Evolutionary conservation across 1,140 invertebrate genomes (phyloP), one percentile per base, ranked within the genome.

Genomic region (Macrobrachium nipponense): DNA sequence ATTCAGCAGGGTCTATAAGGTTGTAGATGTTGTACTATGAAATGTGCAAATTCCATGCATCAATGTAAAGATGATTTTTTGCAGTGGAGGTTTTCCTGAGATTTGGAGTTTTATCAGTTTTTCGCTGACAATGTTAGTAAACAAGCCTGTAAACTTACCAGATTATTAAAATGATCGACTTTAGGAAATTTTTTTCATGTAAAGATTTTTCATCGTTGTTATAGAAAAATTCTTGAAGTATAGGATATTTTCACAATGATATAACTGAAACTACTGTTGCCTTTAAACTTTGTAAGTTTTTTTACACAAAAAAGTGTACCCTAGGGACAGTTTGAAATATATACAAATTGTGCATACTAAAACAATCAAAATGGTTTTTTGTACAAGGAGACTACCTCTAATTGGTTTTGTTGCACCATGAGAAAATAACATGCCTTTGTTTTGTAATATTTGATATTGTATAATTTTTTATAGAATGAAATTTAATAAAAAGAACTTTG

Each of bases 401-500:
- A 36, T 80, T 51, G 51, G 51, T 51, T 51, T 51, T 51, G 51
- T 80, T 66, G 78, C 60, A 62, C 61, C 20, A 59, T 64, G 62
- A 27, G 75, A 18, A 59, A 75, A 73, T 62, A 82, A 82, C 72
- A 62, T 75, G 72, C 60, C 79, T 80, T 44, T 82, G 80, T 68
- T 82, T 82, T 82, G 70, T 76, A 44, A 82, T 82, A 51, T 75
- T 76, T 75, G 58, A 82, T 82, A 75, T 20, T 75, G 60, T 82
- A 68, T 75, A 72, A n/a, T 82, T 82, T 82, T 82, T 82, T 73
- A 82, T 82, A 75, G 59, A 82, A 60, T 73, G 70, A 82, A 80
- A 73, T 82, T 82, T 62, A 82, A 75, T 82, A 75, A 82, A n/a
- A 82, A 82, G 12, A 51, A 51, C 51, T 51, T 51, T 51, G 51